Base-by-base conservation (phyloP, 2,797 vertebrate genomes). In the Parotocinclus haroldoi region DNA sequence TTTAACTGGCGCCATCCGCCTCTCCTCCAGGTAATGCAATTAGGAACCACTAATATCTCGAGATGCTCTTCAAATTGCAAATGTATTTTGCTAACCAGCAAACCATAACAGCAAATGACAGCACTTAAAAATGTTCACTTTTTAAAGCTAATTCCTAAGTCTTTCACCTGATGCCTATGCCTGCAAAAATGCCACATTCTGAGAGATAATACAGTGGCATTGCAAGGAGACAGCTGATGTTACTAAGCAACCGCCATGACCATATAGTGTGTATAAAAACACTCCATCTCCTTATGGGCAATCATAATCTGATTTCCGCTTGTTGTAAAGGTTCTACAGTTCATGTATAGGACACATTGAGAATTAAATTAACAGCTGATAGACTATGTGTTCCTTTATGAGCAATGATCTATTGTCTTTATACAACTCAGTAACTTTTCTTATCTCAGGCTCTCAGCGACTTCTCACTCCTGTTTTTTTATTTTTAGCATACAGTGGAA, bases 1-100 rank as follows among this genome's bases (percentile, higher is more conserved):
- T 91, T 91, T 88, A 89, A 87, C 87, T 84, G 91, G 90, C 89
- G 89, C 91, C 91, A 88, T 91, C 86, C 87, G 87, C 91, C 90
- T 91, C 89, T 89, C 85, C 86, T 87, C 69, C 87, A 91, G 89
- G 89, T 91, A 92, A 92, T 91, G 89, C 89, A 90, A 91, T 92
- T 91, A 91, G 89, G 87, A 89, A 84, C 87, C 86, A 90, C 89
- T 91, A 91, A 90, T 91, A 91, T 89, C 86, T 88, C 80, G 84
- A 87, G 88, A 89, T 89, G 88, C 89, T 91, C 87, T 91, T 91
- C 83, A 90, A 88, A 86, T 85, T 86, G 86, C 85, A 90, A 90
- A 90, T 89, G 86, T 88, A 87, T 87, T 89, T 88, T 87, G 83
- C 87, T 89, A 89, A 91, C 87, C 83, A 91, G 86, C 86, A 83